Evolutionary conservation across 2,113 vertebrate species (phyloP).

Genomic region (Cochlearius cochlearius): DNA sequence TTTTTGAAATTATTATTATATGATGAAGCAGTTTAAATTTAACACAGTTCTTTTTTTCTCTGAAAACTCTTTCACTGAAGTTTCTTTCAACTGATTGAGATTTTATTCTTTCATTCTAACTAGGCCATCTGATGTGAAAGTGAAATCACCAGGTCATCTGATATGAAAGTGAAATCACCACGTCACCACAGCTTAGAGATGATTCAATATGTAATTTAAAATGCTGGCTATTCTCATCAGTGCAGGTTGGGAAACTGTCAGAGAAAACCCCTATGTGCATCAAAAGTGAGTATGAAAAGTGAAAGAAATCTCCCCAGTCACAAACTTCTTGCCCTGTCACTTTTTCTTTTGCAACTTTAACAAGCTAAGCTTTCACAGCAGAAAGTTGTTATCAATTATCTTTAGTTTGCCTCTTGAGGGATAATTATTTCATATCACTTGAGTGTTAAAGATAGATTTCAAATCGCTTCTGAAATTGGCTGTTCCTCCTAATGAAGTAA

Average conservation of each 20-base stretch:
- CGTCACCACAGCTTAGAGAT: neutral
- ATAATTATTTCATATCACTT: neutral
- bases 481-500: constrained; percentile 1
- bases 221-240: neutral
- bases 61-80: neutral
- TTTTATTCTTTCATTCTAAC: neutral
- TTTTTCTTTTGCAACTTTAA: neutral
- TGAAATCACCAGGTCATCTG: neutral
- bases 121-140: neutral
- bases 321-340: neutral
- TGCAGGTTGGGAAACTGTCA: neutral
- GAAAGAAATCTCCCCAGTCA: neutral
- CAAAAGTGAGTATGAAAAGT: neutral
- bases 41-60: neutral
- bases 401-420: neutral
- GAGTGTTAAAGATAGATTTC: neutral
- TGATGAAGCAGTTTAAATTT: neutral
- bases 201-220: neutral
- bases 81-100: neutral
- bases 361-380: neutral
- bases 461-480: neutral
- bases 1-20: neutral
- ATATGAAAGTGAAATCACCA: neutral
- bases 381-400: neutral
- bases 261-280: neutral